Base-by-base conservation (phyloP, 2,113 vertebrate species). In the Myxocyprinus asiaticus region DNA sequence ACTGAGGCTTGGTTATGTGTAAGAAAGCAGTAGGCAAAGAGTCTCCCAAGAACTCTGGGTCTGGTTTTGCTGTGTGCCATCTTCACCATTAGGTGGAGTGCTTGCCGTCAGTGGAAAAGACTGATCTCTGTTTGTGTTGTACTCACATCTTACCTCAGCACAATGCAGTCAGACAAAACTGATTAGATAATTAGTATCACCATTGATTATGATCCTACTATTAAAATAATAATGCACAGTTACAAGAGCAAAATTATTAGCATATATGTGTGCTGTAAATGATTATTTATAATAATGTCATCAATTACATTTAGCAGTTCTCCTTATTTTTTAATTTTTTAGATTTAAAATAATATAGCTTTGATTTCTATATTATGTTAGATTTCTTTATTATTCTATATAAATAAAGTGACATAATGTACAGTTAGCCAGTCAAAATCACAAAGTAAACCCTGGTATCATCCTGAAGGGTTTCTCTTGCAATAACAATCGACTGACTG, bases 51-150 rank as follows among this genome's bases (percentile, higher is more conserved):
- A 56, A 63, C 77, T 33, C 22, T 33, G 22, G 22, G 22, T 33
- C 22, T 33, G 22, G 22, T 33, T 33, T 33, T 33, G 22, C 22
- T 79, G 76, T 85, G 76, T 72, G 81, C 81, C 84, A 78, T 80
- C 83, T 85, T 69, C 88, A 88, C 94, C 94, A 95, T 94, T 92
- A 96, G 95, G 92, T 95, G 95, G 94, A 93, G 93, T 90, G 88
- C 94, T 96, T 95, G 93, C 87, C 92, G 94, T 92, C 93, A 91
- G 88, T 92, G 94, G 92, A 51, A 76, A 67, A 63, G 59, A 51
- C 76, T 33, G 22, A 33, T 33, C 22, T 33, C 22, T 1, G 22
- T 33, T 33, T 33, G 22, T 33, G 22, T 33, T 33, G 22, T 33
- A 3, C 69, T 63, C 50, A 51, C 9, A 59, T 84, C 76, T 67